Percentiles rank a stretch among this genome's conserved stretches.
Conservation (phyloP, 2,113 vertebrate genomes). For the Pluvianellus socialis region DNA sequence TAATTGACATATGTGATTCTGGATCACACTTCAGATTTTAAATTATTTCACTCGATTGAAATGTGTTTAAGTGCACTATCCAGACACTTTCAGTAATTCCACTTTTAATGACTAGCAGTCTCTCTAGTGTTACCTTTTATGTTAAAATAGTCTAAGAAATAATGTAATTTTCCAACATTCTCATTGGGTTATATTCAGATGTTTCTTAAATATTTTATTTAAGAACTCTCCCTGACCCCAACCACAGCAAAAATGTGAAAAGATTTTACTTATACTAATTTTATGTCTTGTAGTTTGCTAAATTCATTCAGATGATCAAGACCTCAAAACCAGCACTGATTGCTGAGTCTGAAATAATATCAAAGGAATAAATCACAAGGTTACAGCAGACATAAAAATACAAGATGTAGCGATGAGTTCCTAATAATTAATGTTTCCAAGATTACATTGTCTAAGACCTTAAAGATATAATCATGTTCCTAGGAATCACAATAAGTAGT, state of each 20-base stretch:
- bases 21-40: constrained; percentile 71
- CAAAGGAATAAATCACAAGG: constrained; percentile 66
- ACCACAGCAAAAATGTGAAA: constrained; percentile 67
- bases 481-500: constrained; percentile 39
- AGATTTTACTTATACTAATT: constrained; percentile 71
- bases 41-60: constrained; percentile 71
- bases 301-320: constrained; percentile 59
- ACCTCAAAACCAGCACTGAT: constrained; percentile 48
- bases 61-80: constrained; percentile 71
- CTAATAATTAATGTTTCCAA: constrained; percentile 59
- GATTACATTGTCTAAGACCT: constrained; percentile 19
- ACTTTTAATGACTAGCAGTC: constrained; percentile 74
- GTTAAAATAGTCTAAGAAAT: constrained; percentile 74
- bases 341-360: constrained; percentile 67
- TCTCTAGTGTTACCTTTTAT: constrained; percentile 70
- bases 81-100: constrained; percentile 68
- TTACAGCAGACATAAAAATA: constrained; percentile 62
- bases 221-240: constrained; percentile 68
- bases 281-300: constrained; percentile 62
- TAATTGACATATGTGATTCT: constrained; percentile 75
- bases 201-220: constrained; percentile 80
- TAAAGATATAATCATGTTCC: background rate
- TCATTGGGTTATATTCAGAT: constrained; percentile 68
- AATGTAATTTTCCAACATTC: constrained; percentile 68
- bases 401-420: constrained; percentile 49